phyloP scores from a whole-genome alignment of 2,888 invertebrate species.

The Cheilosia grossa region DNA sequence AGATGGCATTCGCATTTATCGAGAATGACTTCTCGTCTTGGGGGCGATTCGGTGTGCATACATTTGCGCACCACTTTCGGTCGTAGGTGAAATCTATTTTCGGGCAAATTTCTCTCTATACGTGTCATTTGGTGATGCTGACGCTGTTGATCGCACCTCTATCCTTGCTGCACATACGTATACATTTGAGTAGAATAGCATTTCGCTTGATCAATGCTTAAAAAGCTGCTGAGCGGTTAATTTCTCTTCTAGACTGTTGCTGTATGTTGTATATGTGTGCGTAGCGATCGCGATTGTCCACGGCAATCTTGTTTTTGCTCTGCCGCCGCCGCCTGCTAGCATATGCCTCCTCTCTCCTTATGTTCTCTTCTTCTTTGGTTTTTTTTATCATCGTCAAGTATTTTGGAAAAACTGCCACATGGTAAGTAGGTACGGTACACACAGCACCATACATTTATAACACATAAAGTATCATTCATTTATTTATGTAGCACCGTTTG shows the following conservation, averaged over 20 bases:
- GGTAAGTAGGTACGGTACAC: conserved; percentile 6
- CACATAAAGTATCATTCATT: conserved; percentile 63
- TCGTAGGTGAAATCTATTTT: conserved; percentile 69
- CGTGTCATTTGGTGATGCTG: conserved; percentile 4
- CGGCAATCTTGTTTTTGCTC: conserved; percentile 63
- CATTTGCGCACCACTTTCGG: conserved; percentile 42
- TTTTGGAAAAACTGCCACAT: conserved; percentile 71
- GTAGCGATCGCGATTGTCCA: conserved; percentile 64
- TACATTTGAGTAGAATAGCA: conserved; percentile 43
- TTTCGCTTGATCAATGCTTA: conserved; percentile 45
- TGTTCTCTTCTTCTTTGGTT: background rate
- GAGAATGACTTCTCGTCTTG: conserved; percentile 7
- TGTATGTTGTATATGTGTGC: conserved; percentile 20
- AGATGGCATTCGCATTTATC: conserved; percentile 20
- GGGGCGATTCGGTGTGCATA: too few relatives aligned
- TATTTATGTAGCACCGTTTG: conserved; percentile 50
- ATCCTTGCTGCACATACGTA: conserved; percentile 13
- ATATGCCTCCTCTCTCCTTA: conserved; percentile 17
- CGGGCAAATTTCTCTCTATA: conserved; percentile 58
- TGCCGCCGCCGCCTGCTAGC: conserved; percentile 11
- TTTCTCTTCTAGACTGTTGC: conserved; percentile 58
- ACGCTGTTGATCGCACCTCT: conserved; percentile 21
- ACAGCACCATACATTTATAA: conserved; percentile 27
- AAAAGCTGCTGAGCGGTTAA: conserved; percentile 59
- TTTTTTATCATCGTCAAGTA: conserved; percentile 54